Conservation (phyloP, 2,888 invertebrate species). For the Andrena bicolor region DNA sequence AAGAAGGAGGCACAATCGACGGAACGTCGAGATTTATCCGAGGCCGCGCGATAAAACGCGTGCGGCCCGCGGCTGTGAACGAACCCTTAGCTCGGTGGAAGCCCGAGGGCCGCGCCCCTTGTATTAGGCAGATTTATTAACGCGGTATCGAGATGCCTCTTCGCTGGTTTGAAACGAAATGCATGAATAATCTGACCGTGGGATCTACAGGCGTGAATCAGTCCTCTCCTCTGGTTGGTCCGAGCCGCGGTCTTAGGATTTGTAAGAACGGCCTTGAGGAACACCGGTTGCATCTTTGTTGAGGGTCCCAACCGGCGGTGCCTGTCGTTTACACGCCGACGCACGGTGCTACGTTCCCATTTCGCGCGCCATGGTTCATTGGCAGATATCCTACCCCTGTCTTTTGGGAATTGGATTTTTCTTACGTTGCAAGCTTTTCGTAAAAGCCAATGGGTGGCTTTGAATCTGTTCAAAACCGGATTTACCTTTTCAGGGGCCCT, state of each 20-base stretch:
- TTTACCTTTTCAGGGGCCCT: too few species aligned
- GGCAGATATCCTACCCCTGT: neutral
- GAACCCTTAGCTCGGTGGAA: constrained; percentile 59
- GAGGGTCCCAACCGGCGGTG: constrained; percentile 17
- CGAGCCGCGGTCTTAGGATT: constrained; percentile 40
- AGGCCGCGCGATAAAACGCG: constrained; percentile 57
- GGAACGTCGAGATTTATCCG: constrained; percentile 64
- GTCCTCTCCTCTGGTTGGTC: constrained; percentile 55
- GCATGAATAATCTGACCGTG: constrained; percentile 72
- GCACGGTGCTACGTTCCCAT: neutral
- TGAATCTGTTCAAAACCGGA: too few species aligned
- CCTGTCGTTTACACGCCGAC: constrained; percentile 37
- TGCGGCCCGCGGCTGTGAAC: constrained; percentile 60
- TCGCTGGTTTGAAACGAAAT: constrained; percentile 68
- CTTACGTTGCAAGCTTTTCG: too few species aligned
- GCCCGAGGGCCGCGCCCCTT: constrained; percentile 68
- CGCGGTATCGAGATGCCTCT: constrained; percentile 73
- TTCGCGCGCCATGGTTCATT: neutral
- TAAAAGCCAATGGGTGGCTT: too few species aligned
- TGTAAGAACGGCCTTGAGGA: constrained; percentile 62
- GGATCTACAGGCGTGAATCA: constrained; percentile 76
- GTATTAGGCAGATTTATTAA: constrained; percentile 78
- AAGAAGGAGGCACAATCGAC: constrained; percentile 59
- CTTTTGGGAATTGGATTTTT: too few species aligned
- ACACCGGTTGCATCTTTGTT: constrained; percentile 58